Base-by-base conservation (phyloP, 2,797 vertebrate species). In the Molossus alvarezi region DNA sequence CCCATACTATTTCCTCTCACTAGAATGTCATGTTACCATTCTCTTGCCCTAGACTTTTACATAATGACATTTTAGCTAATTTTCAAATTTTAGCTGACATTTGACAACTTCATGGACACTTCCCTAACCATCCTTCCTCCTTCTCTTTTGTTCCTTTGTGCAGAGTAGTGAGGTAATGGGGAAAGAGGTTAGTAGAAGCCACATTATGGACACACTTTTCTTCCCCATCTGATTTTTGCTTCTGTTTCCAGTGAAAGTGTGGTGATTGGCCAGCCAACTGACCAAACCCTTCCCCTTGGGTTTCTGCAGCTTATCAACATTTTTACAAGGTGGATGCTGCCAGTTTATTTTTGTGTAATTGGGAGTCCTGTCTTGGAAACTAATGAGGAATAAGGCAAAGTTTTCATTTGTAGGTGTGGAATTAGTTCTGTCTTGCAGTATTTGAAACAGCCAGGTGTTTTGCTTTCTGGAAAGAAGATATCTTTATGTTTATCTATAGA, bases 211-310 rank as follows among this genome's bases (percentile, higher is more conserved):
- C 55, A 85, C 17, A 72, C 33, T 90, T 95, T 93, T 81, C 58
- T 92, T 95, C 67, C 72, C 29, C 37, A n/a, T 73, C 77, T 94
- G 87, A 90, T 71, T 90, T 92, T 95, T 95, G 86, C 71, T 93
- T 88, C 71, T 92, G 51, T 95, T 96, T 90, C 55, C 64, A 86
- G 25, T 79, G 23, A 51, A 75, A 9, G 29, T 67, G 21, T 1
- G 15, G 14, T 94, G 76, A 15, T 86, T 95, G 71, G 5, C 65
- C 84, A 87, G 65, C 48, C 29, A 81, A 9, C 20, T 80, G n/a
- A 2, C 55, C 25, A 62, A 33, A 77, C 18, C 18, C 57, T 93
- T 91, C 37, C 11, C 21, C 27, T 85, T 88, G 62, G 57, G 6
- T 93, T 27, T 90, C 12, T 90, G 21, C 11, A 84, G 67, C 5